phyloP scores from a whole-genome alignment of 2,113 vertebrate species.

The Dasypus novemcinctus region DNA sequence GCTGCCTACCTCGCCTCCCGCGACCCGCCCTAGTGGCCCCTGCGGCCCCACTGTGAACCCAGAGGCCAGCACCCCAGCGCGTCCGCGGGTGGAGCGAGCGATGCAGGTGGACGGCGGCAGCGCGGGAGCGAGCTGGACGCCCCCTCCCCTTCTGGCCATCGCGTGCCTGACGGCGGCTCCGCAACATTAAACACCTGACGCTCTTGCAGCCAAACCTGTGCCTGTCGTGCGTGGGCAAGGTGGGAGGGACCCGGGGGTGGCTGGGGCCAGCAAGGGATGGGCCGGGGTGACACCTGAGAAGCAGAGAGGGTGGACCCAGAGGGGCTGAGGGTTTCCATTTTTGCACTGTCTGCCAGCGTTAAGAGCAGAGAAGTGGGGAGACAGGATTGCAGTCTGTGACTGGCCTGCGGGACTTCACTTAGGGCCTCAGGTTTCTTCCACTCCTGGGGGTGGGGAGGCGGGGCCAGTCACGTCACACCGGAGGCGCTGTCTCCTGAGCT shows the following conservation, averaged over 20 bases:
- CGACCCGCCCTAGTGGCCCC: constrained; percentile 79
- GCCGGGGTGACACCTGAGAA: neutral
- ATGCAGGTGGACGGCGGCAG: neutral
- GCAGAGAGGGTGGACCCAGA: neutral
- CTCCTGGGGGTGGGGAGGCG: neutral
- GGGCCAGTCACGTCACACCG: neutral
- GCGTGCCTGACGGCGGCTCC: neutral
- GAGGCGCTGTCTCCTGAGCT: neutral
- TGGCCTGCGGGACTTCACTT: neutral
- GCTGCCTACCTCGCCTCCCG: constrained; percentile 91
- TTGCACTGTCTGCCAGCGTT: neutral
- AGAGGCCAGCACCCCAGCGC: neutral
- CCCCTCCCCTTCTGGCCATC: neutral
- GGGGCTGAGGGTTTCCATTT: neutral
- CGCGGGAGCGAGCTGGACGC: neutral
- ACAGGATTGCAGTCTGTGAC: neutral
- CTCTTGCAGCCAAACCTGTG: neutral
- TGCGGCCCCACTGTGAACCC: neutral
- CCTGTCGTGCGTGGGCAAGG: neutral
- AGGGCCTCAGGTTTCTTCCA: neutral
- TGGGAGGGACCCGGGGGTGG: neutral
- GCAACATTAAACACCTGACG: constrained; percentile 61
- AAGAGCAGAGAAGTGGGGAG: neutral
- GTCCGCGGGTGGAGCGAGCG: neutral
- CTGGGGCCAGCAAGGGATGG: neutral